Evolutionary conservation across 2,888 invertebrate genomes (phyloP).

Genomic region (Calameuta pallipes): DNA sequence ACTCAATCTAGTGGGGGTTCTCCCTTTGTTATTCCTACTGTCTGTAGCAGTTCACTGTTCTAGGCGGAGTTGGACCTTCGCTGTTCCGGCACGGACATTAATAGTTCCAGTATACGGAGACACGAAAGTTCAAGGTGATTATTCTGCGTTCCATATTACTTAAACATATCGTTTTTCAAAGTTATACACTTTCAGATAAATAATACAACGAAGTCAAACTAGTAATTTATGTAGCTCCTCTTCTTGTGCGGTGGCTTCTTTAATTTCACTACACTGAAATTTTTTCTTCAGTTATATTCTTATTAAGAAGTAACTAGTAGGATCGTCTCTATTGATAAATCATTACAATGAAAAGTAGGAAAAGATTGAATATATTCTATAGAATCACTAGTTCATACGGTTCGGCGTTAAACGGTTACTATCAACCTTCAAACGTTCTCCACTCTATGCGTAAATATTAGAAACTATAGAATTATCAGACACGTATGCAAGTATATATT

Average conservation of each 20-base stretch:
- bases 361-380: too few species aligned
- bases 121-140: constrained; percentile 57
- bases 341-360: too few species aligned
- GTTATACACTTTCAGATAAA: neutral
- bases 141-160: constrained; percentile 19
- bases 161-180: neutral
- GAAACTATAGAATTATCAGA: neutral
- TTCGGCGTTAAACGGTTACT: too few species aligned
- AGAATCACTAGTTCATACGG: too few species aligned
- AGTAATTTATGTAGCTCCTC: too few species aligned
- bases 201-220: neutral
- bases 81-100: constrained; percentile 55
- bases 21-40: constrained; percentile 35
- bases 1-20: neutral
- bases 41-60: constrained; percentile 59
- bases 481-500: constrained; percentile 25
- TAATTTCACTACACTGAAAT: constrained; percentile 7
- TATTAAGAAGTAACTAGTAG: too few species aligned
- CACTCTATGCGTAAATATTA: too few species aligned
- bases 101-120: constrained; percentile 50
- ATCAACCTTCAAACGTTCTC: too few species aligned
- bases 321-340: too few species aligned
- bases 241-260: neutral
- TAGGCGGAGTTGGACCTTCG: constrained; percentile 61
- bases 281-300: constrained; percentile 31